Base-by-base conservation (phyloP, 2,888 invertebrate species). In the Lamproptera curius region DNA sequence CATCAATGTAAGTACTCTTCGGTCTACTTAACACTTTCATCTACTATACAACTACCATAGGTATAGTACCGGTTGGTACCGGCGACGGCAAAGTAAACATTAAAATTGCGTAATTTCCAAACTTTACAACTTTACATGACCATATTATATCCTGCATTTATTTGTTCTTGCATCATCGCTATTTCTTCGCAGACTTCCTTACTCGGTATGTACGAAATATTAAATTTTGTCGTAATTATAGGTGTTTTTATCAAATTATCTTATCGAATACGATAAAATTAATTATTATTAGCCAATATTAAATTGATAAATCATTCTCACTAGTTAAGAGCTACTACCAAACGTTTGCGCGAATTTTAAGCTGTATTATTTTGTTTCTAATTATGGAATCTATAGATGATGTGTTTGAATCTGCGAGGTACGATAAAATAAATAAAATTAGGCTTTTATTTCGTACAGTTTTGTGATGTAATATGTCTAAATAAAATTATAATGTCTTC, bases 381-480 rank as follows among this genome's bases (percentile, higher is more conserved):
- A 35, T 4, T 16, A 54, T 54, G 54, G 46, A 48, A 31, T 48
- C 43, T 14, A 15, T 49, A 26, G 37, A 54, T n/a, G 46, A 42
- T n/a, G 40, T 47, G 31, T 17, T 51, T 31, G 35, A 43, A 40
- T 45, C 35, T 28, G 47, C 28, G 16, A 35, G 53, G 54, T 54
- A 49, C 17, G 35, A 28, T 39, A n/a, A 13, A 20, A 6, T 20
- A 17, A 14, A n/a, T n/a, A 35, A 11, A 15, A 28, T 16, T n/a
- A n/a, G n/a, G n/a, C n/a, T n/a, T n/a, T n/a, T n/a, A n/a, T n/a
- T n/a, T n/a, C n/a, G n/a, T n/a, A n/a, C n/a, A n/a, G n/a, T n/a
- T n/a, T n/a, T n/a, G n/a, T n/a, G n/a, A n/a, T n/a, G n/a, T n/a
- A n/a, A n/a, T n/a, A n/a, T n/a, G n/a, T n/a, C n/a, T n/a, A n/a